phyloP scores from a whole-genome alignment of 2,888 invertebrate species.

The Physocephala rufipes region DNA sequence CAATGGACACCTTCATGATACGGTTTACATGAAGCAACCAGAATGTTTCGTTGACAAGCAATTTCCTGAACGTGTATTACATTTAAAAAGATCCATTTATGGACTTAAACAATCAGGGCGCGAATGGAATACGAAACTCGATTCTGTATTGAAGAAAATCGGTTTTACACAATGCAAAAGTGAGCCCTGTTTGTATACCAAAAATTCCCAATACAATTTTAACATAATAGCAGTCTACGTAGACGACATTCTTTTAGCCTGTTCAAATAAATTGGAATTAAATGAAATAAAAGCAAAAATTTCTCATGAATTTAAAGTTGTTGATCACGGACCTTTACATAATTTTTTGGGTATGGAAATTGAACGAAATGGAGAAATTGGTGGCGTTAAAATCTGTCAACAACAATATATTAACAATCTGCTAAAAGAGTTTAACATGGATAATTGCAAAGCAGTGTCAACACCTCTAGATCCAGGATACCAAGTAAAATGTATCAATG shows the following conservation, averaged over 20 bases:
- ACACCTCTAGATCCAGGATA: conserved; percentile 38
- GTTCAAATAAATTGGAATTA: conserved; percentile 28
- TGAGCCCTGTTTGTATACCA: conserved; percentile 40
- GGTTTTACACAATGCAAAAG: conserved; percentile 16
- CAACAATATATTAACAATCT: conserved; percentile 29
- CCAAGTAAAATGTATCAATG: conserved; percentile 28
- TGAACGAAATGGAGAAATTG: too few relatives aligned
- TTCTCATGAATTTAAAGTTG: conserved; percentile 21
- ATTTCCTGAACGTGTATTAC: too few relatives aligned
- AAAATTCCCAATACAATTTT: too few relatives aligned
- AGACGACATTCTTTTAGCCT: conserved; percentile 40
- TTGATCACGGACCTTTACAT: too few relatives aligned
- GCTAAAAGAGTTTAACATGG: conserved; percentile 29
- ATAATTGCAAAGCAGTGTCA: conserved; percentile 14
- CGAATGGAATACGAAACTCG: conserved; percentile 45
- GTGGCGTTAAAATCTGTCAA: conserved; percentile 33
- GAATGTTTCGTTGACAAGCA: conserved; percentile 27
- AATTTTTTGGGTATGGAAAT: too few relatives aligned
- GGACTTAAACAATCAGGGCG: conserved; percentile 47
- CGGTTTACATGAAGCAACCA: conserved; percentile 39
- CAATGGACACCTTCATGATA: conserved; percentile 39
- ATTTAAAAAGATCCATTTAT: conserved; percentile 34
- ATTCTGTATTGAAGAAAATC: conserved; percentile 39
- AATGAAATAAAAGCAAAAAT: conserved; percentile 39
- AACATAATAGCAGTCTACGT: conserved; percentile 43